These are phyloP conservation scores for Felis chaus DNA, from an alignment of 2,113 vertebrate genomes.

Conservation along the genomic window DNA sequence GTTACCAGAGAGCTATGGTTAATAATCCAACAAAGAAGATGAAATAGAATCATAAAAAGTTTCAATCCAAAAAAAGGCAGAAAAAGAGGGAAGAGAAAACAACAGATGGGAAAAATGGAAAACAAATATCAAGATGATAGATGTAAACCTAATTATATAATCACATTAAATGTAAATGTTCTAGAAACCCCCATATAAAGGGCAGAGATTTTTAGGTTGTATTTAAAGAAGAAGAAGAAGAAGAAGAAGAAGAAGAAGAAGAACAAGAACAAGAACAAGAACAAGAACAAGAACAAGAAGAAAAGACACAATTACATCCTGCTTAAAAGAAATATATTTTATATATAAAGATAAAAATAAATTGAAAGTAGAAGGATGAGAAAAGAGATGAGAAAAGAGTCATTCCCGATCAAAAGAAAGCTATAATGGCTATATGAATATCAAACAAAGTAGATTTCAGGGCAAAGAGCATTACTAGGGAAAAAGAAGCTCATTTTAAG, in stretches of 20 bases:
- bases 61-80: background rate
- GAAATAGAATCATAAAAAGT: conserved; percentile 17
- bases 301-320: background rate
- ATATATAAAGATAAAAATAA: conserved; percentile 32
- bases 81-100: background rate
- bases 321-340: background rate
- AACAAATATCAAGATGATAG: background rate
- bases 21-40: background rate
- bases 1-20: background rate
- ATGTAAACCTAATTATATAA: background rate
- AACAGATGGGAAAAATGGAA: background rate
- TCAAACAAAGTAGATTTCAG: conserved; percentile 12
- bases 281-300: background rate
- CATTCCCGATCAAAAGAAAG: background rate
- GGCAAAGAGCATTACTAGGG: background rate
- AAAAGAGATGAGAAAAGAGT: background rate
- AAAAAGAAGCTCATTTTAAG: background rate
- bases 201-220: conserved; percentile 42
- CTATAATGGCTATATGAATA: background rate
- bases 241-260: background rate
- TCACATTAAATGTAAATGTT: conserved; percentile 59
- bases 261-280: background rate
- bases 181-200: background rate
- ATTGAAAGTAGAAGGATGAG: background rate
- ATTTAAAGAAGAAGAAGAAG: background rate